phyloP scores from a whole-genome alignment of 2,888 invertebrate genomes.

The Melinaea menophilus region DNA sequence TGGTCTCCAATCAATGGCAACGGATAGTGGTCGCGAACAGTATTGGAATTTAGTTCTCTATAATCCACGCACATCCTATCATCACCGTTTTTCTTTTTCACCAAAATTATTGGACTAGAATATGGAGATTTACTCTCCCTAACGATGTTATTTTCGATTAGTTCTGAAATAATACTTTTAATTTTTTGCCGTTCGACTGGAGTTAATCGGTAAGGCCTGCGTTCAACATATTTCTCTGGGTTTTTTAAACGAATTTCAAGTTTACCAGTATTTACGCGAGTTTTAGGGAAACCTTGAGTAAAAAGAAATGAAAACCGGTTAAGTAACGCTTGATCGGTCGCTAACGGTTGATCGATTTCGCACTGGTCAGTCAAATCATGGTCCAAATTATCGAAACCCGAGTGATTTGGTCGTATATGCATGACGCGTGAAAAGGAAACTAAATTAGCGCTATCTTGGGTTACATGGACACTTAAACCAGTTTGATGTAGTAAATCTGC shows the following conservation, averaged over 20 bases:
- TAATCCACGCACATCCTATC: too few relatives aligned
- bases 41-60: too few relatives aligned
- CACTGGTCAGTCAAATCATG: slow-evolving; percentile 11
- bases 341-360: slow-evolving; percentile 13
- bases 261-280: too few relatives aligned
- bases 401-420: slow-evolving; percentile 13
- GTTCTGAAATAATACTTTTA: slow-evolving; percentile 18
- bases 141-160: slow-evolving; percentile 19
- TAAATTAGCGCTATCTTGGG: slow-evolving; percentile 15
- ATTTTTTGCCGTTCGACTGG: slow-evolving; percentile 22
- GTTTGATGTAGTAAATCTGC: slow-evolving; percentile 18
- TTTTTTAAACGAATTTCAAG: too few relatives aligned
- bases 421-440: background rate
- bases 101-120: slow-evolving; percentile 19
- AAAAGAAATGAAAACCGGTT: slow-evolving; percentile 21
- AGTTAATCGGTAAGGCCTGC: too few relatives aligned
- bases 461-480: slow-evolving; percentile 18
- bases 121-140: slow-evolving; percentile 26
- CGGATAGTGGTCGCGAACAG: too few relatives aligned
- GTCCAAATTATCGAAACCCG: slow-evolving; percentile 18
- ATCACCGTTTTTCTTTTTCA: background rate
- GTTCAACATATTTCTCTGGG: too few relatives aligned
- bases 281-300: slow-evolving; percentile 15
- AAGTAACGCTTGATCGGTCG: too few relatives aligned
- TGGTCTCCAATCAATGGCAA: too few relatives aligned